Base-by-base conservation (phyloP, 1,140 invertebrate species). In the Eupristina koningsbergeri region DNA sequence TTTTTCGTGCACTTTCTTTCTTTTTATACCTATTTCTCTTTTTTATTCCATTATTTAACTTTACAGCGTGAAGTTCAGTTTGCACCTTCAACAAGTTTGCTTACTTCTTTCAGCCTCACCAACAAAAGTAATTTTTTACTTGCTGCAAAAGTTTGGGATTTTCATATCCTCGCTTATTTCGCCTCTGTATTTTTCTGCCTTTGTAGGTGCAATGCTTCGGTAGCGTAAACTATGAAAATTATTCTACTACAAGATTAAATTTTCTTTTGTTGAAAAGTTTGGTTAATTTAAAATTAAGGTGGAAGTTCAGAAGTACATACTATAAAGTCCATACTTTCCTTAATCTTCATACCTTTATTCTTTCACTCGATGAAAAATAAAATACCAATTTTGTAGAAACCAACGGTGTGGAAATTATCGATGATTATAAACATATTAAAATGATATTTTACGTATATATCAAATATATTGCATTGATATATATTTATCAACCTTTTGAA, bases 241-340 rank as follows among this genome's bases (percentile, higher is more conserved):
- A 84, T 84, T 74, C 76, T 64, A 75, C 76, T 50, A 69, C 41
- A 61, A 84, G 82, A 79, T 84, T 84, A 74, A 84, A 79, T 84
- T 84, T 79, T 74, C 64, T 76, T 26, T 17, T 47, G 19, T 22
- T 19, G 36, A 77, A 47, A 83, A 83, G 34, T 83, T 83, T 45
- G 81, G 45, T 58, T 83, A 77, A 83, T 83, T 83, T 83, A 58
- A 76, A 83, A 77, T 45, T 76, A 50, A 77, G 69, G 39, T 53
- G 45, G 61, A 76, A 82, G 53, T 82, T 75, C 29, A 41, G 19
- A 36, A 71, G 67, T 71, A 36, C 67, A 47, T 39, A 77, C 64
- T 47, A 47, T 34, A 29, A 64, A 69, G 39, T 71, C 29, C 17
- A 34, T 17, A 36, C 45, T 69, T 80, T 58, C 13, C 41, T 79